These are phyloP conservation scores for Drosophila quinaria DNA, from an alignment of 2,888 invertebrate species.

Conservation along the genomic window DNA sequence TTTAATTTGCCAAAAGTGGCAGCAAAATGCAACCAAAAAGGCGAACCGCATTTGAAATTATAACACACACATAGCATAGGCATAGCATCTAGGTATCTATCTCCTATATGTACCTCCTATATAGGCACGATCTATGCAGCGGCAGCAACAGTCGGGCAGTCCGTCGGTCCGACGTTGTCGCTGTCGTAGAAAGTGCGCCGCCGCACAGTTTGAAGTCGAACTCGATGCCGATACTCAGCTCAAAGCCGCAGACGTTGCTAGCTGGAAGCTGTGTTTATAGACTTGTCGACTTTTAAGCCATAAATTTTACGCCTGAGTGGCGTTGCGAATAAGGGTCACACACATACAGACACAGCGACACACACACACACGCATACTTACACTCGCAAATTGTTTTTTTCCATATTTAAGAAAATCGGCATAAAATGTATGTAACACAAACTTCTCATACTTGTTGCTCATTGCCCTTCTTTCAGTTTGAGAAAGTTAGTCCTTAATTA, in stretches of 20 bases:
- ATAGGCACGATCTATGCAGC: slow-evolving; percentile 50
- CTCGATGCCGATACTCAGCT: slow-evolving; percentile 50
- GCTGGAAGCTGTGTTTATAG: slow-evolving; percentile 81
- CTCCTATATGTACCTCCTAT: slow-evolving; percentile 10
- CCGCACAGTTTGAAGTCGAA: slow-evolving; percentile 49
- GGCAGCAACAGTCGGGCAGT: slow-evolving; percentile 16
- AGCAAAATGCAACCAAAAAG: slow-evolving; percentile 79
- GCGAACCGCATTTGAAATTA: slow-evolving; percentile 76
- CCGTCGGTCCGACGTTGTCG: slow-evolving; percentile 11
- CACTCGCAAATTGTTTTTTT: neutral
- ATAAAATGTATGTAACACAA: neutral
- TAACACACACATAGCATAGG: slow-evolving; percentile 64
- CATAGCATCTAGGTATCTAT: slow-evolving; percentile 32
- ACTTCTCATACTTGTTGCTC: neutral
- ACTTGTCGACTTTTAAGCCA: slow-evolving; percentile 80
- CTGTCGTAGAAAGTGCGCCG: slow-evolving; percentile 74
- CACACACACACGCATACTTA: slow-evolving; percentile 30
- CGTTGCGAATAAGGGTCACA: slow-evolving; percentile 81
- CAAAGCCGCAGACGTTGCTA: slow-evolving; percentile 50
- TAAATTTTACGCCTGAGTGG: slow-evolving; percentile 81
- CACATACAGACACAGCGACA: slow-evolving; percentile 44
- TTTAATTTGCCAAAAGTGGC: slow-evolving; percentile 82
- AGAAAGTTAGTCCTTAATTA: neutral
- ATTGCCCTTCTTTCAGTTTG: neutral
- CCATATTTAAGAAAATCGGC: neutral